Evolutionary conservation across 2,797 vertebrate genomes (phyloP).

Genomic region (Balearica regulorum): DNA sequence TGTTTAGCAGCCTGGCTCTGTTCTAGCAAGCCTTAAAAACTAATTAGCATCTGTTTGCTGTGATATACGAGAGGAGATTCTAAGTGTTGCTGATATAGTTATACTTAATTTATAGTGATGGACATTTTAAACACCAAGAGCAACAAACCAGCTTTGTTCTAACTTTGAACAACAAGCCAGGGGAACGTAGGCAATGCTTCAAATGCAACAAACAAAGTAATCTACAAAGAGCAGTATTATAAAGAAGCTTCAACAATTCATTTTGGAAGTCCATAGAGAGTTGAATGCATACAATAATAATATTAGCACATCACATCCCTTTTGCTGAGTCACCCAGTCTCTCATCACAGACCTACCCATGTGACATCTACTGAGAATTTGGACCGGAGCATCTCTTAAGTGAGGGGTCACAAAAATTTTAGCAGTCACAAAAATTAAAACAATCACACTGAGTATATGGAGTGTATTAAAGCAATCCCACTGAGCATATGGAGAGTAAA

Average conservation of each 20-base stretch:
- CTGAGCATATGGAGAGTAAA: background rate
- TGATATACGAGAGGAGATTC: background rate
- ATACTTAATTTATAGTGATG: background rate
- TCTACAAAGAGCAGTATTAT: background rate
- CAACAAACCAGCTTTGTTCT: background rate
- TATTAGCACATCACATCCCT: background rate
- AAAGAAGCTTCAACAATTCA: background rate
- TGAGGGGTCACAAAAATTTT: fast-evolving
- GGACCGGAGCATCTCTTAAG: background rate
- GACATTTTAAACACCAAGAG: background rate
- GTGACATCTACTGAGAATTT: background rate
- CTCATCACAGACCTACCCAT: background rate
- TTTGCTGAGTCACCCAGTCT: background rate
- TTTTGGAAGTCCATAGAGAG: background rate
- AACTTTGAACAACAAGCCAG: background rate
- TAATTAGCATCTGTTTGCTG: background rate
- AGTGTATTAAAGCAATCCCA: background rate
- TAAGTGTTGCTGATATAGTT: background rate
- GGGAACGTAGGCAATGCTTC: background rate
- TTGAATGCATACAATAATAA: background rate
- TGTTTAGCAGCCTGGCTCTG: background rate
- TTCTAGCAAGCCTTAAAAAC: background rate
- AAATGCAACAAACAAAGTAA: background rate
- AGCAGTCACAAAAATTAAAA: background rate
- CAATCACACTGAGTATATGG: background rate